phyloP scores from a whole-genome alignment of 2,113 vertebrate genomes.

The Brachypodius melanocephalos region DNA sequence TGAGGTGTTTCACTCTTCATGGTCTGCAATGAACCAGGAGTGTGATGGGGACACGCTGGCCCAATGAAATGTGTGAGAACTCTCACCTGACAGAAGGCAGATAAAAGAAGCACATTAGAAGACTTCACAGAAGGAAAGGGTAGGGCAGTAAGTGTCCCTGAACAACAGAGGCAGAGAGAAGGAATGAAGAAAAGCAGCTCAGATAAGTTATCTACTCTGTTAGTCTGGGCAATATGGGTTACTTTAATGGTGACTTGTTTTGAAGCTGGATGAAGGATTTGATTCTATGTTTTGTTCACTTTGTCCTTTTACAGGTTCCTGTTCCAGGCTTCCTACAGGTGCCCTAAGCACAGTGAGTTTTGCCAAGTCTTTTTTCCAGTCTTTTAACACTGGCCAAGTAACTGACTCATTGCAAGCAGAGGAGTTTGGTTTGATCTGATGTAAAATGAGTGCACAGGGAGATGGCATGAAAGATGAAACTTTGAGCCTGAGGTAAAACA shows the following conservation, averaged over 20 bases:
- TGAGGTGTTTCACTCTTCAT: background rate
- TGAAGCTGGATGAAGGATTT: background rate
- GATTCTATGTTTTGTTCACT: background rate
- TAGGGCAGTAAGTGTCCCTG: background rate
- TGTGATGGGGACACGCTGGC: background rate
- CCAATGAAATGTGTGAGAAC: background rate
- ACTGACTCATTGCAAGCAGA: background rate
- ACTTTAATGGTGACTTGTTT: background rate
- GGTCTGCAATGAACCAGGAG: background rate
- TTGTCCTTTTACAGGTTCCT: background rate
- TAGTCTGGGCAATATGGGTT: background rate
- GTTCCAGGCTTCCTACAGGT: background rate
- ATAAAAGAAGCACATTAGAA: background rate
- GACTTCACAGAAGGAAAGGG: background rate
- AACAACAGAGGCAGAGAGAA: background rate
- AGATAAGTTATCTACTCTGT: background rate
- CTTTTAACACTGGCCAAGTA: background rate
- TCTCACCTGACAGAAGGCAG: background rate
- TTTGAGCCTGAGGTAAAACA: background rate
- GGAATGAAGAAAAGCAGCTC: background rate
- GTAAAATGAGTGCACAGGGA: background rate
- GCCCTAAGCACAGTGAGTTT: background rate
- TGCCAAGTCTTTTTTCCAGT: background rate
- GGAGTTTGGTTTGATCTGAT: background rate
- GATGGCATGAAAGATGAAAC: background rate